Evolutionary conservation across 2,888 invertebrate species (phyloP).

Genomic region (Mechanitis mazaeus): DNA sequence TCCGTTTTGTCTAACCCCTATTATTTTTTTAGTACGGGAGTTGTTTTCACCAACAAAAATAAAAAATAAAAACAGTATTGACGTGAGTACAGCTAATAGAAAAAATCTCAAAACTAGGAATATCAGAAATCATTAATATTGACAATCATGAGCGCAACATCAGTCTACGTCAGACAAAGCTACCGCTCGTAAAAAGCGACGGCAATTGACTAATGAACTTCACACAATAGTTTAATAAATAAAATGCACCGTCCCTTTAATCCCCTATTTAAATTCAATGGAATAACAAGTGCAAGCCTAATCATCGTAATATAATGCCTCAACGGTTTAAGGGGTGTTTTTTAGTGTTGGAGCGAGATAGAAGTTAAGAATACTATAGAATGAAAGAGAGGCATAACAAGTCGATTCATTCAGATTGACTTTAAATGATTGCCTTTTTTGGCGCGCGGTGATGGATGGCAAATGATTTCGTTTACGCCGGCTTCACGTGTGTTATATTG

Average conservation of each 20-base stretch:
- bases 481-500: conserved; percentile 25
- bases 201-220: conserved; percentile 67
- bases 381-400: conserved; percentile 30
- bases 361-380: conserved; percentile 28
- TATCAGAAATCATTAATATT: too few species aligned
- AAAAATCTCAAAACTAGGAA: too few species aligned
- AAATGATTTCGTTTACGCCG: conserved; percentile 46
- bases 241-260: conserved; percentile 64
- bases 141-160: too few species aligned
- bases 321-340: conserved; percentile 61
- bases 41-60: too few species aligned
- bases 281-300: conserved; percentile 71
- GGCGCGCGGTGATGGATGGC: conserved; percentile 69
- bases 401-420: conserved; percentile 69
- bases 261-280: conserved; percentile 77
- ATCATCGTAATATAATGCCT: conserved; percentile 76
- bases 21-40: too few species aligned
- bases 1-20: too few species aligned
- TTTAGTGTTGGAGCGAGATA: conserved; percentile 44
- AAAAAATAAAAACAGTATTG: too few species aligned
- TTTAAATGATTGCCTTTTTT: conserved; percentile 73
- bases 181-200: conserved; percentile 2
- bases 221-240: conserved; percentile 69
- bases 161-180: conserved; percentile 33
- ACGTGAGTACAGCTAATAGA: too few species aligned